phyloP scores from a whole-genome alignment of 92 coral and sea anemone species.

The Porites divaricata region DNA sequence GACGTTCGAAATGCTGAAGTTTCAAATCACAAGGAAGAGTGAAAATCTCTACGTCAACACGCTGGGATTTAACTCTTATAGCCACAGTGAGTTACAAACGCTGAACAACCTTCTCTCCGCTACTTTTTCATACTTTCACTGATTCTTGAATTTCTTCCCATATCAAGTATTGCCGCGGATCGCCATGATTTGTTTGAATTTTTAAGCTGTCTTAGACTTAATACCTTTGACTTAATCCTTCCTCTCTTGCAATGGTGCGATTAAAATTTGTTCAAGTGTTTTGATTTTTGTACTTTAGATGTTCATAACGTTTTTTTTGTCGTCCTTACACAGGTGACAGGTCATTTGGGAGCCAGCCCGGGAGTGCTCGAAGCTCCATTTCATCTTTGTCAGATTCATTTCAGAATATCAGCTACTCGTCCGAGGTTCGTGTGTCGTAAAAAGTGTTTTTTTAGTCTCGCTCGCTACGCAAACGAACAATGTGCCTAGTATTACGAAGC shows the following conservation, averaged over 20 bases:
- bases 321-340: slow-evolving; percentile 58
- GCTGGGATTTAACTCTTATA: neutral
- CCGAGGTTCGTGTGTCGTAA: slow-evolving; percentile 72
- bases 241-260: neutral
- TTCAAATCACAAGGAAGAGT: slow-evolving; percentile 41
- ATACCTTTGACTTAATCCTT: neutral
- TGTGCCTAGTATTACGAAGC: neutral
- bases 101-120: neutral
- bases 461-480: slow-evolving; percentile 4
- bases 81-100: slow-evolving; percentile 15
- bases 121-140: too few relatives aligned
- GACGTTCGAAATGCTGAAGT: slow-evolving; percentile 38
- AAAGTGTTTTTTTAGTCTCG: neutral
- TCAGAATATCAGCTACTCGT: slow-evolving; percentile 73
- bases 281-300: neutral
- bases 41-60: slow-evolving; percentile 21
- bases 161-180: neutral
- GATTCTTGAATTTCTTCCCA: too few relatives aligned
- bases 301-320: neutral
- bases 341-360: slow-evolving; percentile 93
- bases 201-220: slow-evolving; percentile 5
- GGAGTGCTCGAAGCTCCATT: slow-evolving; percentile 93
- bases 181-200: neutral
- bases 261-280: neutral
- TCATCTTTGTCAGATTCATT: slow-evolving; percentile 95